Conservation (phyloP, 2,113 vertebrate species). For the Gnathochromis pfefferi region DNA sequence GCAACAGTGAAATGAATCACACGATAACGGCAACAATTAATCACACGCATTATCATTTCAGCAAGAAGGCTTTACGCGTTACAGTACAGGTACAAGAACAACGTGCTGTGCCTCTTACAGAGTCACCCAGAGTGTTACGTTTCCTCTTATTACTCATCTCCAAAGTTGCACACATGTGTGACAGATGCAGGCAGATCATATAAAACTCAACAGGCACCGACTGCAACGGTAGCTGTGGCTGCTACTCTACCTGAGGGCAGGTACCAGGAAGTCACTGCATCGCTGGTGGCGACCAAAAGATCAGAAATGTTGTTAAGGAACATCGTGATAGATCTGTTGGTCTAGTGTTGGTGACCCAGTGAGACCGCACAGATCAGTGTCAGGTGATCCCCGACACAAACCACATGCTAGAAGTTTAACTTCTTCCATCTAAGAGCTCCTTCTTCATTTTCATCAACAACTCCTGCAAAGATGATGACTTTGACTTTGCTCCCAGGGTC, state of each 20-base stretch:
- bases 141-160: not conserved
- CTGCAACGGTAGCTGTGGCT: not conserved
- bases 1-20: conserved; percentile 29
- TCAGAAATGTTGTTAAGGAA: conserved; percentile 7
- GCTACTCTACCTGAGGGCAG: not conserved
- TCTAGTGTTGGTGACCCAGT: not conserved
- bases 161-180: not conserved
- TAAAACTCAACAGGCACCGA: not conserved
- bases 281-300: not conserved
- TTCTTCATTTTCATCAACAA: not conserved
- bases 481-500: not conserved
- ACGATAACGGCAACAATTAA: conserved; percentile 11
- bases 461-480: not conserved
- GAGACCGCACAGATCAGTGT: not conserved
- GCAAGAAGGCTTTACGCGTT: not conserved
- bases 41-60: conserved; percentile 20
- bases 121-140: not conserved
- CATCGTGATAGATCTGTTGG: not conserved
- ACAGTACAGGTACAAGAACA: not conserved
- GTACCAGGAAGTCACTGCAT: not conserved
- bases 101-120: not conserved
- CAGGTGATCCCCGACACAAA: not conserved
- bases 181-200: not conserved
- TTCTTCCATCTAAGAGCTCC: not conserved
- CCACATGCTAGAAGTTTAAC: accelerated